A percentile compares a stretch with the other conserved stretches of the same genome.
phyloP scores from a whole-genome alignment of 2,888 invertebrate genomes.

The Camptogramma bilineatum region DNA sequence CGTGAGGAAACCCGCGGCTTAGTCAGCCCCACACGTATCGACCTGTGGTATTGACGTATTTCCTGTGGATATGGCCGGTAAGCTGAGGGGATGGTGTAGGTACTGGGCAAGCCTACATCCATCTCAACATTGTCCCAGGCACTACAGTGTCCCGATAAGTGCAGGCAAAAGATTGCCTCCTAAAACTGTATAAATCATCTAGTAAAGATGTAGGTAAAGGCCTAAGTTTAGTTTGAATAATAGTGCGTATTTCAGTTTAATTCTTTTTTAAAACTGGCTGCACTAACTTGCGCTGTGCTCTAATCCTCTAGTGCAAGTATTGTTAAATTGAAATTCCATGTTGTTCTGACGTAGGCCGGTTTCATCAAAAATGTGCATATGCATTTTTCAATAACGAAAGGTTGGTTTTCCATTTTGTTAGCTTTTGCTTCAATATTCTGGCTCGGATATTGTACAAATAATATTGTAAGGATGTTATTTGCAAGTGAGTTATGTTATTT shows the following conservation, averaged over 20 bases:
- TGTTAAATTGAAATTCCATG: slow-evolving; percentile 63
- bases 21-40: too few relatives aligned
- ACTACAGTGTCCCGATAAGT: too few relatives aligned
- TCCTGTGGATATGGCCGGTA: too few relatives aligned
- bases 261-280: background rate
- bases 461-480: background rate
- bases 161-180: too few relatives aligned
- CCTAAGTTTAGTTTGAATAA: too few relatives aligned
- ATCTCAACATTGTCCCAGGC: too few relatives aligned
- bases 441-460: slow-evolving; percentile 9
- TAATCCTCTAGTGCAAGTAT: slow-evolving; percentile 51
- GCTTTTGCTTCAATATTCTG: slow-evolving; percentile 42
- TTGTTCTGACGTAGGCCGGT: slow-evolving; percentile 39
- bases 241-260: slow-evolving; percentile 12
- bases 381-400: slow-evolving; percentile 50
- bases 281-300: slow-evolving; percentile 35
- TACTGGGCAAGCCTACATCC: too few relatives aligned
- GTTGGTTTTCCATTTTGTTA: slow-evolving; percentile 9
- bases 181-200: too few relatives aligned
- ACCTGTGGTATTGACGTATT: too few relatives aligned
- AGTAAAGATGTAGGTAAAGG: too few relatives aligned
- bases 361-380: slow-evolving; percentile 44
- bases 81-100: too few relatives aligned
- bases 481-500: background rate
- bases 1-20: too few relatives aligned